phyloP scores from a whole-genome alignment of 2,797 vertebrate genomes.

The Linurgus olivaceus region DNA sequence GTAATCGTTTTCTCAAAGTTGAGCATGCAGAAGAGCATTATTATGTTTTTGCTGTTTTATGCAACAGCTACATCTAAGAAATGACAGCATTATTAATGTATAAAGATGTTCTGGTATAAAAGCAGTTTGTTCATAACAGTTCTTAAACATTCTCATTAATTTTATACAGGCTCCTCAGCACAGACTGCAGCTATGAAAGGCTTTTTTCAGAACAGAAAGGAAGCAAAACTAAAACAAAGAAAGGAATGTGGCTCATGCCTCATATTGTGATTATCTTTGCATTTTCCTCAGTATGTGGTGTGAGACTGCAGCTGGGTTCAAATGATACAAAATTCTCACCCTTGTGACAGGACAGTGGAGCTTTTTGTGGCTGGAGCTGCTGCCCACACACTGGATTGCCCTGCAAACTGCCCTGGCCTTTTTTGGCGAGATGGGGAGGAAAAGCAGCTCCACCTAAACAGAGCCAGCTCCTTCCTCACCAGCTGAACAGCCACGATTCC shows the following conservation, averaged over 20 bases:
- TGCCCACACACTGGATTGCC: neutral
- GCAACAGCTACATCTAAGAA: neutral
- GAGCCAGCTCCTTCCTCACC: neutral
- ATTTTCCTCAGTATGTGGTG: neutral
- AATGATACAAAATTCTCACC: neutral
- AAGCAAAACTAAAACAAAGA: constrained; percentile 18
- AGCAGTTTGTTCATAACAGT: neutral
- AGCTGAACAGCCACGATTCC: neutral
- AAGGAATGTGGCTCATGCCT: constrained; percentile 9
- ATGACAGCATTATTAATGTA: neutral
- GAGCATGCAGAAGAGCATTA: neutral
- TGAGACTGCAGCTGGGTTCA: neutral
- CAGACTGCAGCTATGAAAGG: neutral
- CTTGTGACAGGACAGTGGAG: neutral
- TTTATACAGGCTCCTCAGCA: neutral
- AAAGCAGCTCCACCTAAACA: neutral
- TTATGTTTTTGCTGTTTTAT: neutral
- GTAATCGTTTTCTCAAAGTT: neutral
- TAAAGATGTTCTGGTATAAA: neutral
- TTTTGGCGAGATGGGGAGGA: neutral
- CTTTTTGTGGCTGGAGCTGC: neutral
- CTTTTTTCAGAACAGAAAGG: neutral
- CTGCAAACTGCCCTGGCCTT: neutral
- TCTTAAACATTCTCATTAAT: neutral
- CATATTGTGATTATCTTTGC: constrained; percentile 24